Percentiles rank a stretch among this genome's conserved stretches.
These are phyloP conservation scores for Danionella dracula DNA, from an alignment of 2,797 vertebrate genomes.

Conservation along the genomic window DNA sequence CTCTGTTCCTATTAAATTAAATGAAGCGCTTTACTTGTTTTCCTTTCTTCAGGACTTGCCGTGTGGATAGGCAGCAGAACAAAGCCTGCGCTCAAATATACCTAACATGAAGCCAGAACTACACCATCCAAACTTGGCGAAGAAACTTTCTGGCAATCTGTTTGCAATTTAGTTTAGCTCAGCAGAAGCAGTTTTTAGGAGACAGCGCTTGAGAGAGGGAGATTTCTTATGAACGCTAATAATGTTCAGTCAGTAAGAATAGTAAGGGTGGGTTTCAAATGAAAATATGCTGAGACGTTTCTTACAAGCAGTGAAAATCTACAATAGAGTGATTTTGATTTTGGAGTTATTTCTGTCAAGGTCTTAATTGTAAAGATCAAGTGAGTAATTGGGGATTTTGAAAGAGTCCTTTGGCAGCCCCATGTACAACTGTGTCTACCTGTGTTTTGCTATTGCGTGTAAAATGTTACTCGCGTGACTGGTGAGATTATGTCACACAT, in stretches of 20 bases:
- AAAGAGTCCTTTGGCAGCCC: neutral
- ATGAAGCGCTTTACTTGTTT: constrained; percentile 45
- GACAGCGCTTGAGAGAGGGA: constrained; percentile 27
- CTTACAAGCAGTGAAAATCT: constrained; percentile 5
- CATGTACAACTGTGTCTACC: neutral
- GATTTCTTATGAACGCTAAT: constrained; percentile 42
- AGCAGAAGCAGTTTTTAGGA: constrained; percentile 38
- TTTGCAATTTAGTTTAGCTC: constrained; percentile 56
- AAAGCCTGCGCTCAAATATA: constrained; percentile 37
- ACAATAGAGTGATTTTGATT: constrained; percentile 17
- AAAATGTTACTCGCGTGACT: neutral
- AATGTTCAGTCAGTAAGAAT: constrained; percentile 38
- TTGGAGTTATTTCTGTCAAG: constrained; percentile 11
- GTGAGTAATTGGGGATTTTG: neutral
- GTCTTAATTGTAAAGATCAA: constrained; percentile 21
- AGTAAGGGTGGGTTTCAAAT: constrained; percentile 31
- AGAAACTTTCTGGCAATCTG: constrained; percentile 54
- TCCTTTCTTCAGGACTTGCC: constrained; percentile 55
- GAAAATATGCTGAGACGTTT: constrained; percentile 22
- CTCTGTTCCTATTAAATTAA: constrained; percentile 46
- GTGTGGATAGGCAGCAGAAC: constrained; percentile 41
- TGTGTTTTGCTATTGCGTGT: neutral
- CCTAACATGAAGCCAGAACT: constrained; percentile 32
- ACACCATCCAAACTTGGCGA: constrained; percentile 46
- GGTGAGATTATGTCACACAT: constrained; percentile 16